Evolutionary conservation across 2,797 vertebrate genomes (phyloP), one percentile per base, ranked within the genome.

Genomic region (Morus bassanus): DNA sequence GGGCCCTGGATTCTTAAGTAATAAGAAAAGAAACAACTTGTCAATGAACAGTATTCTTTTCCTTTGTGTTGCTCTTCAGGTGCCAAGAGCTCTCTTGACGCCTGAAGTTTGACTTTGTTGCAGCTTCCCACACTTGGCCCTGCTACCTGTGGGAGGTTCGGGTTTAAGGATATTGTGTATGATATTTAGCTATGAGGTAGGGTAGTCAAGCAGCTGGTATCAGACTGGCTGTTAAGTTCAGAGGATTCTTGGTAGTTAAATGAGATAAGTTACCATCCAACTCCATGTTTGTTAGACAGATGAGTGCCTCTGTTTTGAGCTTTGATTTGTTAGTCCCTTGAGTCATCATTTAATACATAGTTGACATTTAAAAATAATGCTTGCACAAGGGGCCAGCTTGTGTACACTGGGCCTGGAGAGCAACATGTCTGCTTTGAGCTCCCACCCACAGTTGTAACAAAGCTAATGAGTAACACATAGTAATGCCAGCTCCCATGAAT

Each of bases 311-410:
- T 92, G 45, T 64, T 91, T 79, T 75, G 60, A 89, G 80, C 48
- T 77, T 73, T 74, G 63, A 80, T 95, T 93, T 60, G 7, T 53
- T 69, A 77, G 72, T 80, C 75, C 27, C 56, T 85, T 94, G 94
- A 96, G 75, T 96, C 81, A 93, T 61, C 64, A n/a, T 56, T 91
- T 85, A 67, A 70, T 72, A 91, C 45, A 37, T 2, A 59, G 73
- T 6, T 94, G 90, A 87, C 93, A 94, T 96, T 96, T 95, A 51
- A 93, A 95, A 95, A 87, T 91, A 85, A 82, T 88, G 56, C 61
- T 94, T 83, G 61, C 63, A 69, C 61, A 90, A 88, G 85, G 57
- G 95, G n/a, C 88, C 94, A 96, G 93, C 90, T 97, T 96, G 94
- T 31, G 72, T 93, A 6, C 54, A 22, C 43, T 0, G 0, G 84